Percentiles rank a stretch among this genome's conserved stretches.
phyloP scores from a whole-genome alignment of 2,113 vertebrate genomes.

The Bombycilla garrulus region DNA sequence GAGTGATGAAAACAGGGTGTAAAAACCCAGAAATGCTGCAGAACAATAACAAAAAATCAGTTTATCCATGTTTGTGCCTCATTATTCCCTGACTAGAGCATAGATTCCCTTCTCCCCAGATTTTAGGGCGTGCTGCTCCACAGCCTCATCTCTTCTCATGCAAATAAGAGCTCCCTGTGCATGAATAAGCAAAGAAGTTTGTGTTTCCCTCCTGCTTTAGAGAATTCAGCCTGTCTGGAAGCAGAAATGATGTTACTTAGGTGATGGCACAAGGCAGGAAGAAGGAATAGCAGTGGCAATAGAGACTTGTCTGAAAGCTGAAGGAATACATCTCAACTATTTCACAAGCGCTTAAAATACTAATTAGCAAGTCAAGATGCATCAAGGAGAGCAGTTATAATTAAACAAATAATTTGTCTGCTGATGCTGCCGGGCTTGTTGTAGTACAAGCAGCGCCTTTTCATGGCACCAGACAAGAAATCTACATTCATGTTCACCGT shows the following conservation, averaged over 20 bases:
- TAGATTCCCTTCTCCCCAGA: neutral
- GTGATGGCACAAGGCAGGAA: constrained; percentile 1
- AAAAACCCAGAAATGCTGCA: neutral
- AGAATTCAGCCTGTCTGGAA: constrained; percentile 13
- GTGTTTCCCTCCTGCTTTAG: neutral
- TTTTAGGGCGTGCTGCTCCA: neutral
- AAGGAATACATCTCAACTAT: neutral
- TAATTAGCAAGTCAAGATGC: constrained; percentile 16
- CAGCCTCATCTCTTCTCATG: constrained; percentile 23
- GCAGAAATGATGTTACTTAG: neutral
- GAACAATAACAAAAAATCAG: neutral
- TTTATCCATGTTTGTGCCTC: neutral
- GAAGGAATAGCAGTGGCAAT: neutral
- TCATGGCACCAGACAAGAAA: neutral
- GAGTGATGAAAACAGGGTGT: neutral
- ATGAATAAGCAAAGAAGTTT: constrained; percentile 29
- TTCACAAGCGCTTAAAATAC: neutral
- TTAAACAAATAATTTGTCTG: constrained; percentile 9
- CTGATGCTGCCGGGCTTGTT: neutral
- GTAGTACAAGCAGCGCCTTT: neutral
- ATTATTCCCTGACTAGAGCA: neutral
- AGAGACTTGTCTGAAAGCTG: neutral
- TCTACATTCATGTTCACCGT: neutral
- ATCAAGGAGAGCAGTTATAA: neutral
- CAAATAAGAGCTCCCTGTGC: neutral